Evolutionary conservation across 2,888 invertebrate species (phyloP), one percentile per base, ranked within the genome.

Genomic region (Diogma glabrata): DNA sequence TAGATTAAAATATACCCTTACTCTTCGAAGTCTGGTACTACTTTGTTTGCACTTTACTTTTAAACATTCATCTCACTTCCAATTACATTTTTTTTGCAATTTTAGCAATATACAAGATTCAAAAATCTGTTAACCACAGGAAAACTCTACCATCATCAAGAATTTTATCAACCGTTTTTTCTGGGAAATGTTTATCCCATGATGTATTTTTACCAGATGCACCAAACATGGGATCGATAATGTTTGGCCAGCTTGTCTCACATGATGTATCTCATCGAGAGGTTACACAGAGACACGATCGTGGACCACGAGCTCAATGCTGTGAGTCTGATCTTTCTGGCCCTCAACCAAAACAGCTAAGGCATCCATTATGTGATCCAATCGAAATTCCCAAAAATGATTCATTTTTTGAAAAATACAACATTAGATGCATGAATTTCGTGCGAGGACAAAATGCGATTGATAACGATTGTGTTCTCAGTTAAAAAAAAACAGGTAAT

Each of bases 241-340:
- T 43, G 43, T 43, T 43, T 22, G 43, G 43, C 14, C 43, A 43
- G 14, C 22, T 43, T 22, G 8, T 22, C 2, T 14, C 43, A 4
- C 43, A 43, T 22, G 43, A 43, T 43, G 43, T 43, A 3, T 14
- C 7, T 22, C 23, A 22, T 22, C 20, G 23, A n/a, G n/a, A 20
- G 14, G n/a, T 43, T 43, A 20, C 22, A 22, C 43, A 43, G 23
- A n/a, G 43, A 7, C 20, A 43, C 20, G 7, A 6, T 9, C 22
- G 22, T 12, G 43, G 43, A 12, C 22, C 22, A 22, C 22, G 23
- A 22, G 20, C 23, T 22, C 43, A 43, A 43, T 43, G 43, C 23
- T 43, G 43, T n/a, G 23, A 43, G 9, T n/a, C 22, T n/a, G 43
- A 43, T 43, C 23, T 43, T 43, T 43, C 43, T 6, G 43, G 43